Base-by-base conservation (phyloP, 2,888 invertebrate species). In the Dexiosoma caninum region DNA sequence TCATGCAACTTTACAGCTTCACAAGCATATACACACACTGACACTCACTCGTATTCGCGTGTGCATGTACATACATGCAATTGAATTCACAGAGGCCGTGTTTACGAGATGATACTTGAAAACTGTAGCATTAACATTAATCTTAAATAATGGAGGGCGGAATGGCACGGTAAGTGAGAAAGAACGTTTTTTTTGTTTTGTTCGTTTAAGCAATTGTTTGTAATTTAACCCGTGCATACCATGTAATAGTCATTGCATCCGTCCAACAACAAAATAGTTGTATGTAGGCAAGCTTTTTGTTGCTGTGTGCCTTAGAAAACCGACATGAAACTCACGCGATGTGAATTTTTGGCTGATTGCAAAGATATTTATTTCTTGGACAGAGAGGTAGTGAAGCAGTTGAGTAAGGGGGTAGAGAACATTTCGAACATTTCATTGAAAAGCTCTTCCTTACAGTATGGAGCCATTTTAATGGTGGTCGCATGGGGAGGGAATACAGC, bases 1-100 rank as follows among this genome's bases (percentile, higher is more conserved):
- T 85, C 86, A 85, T 85, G 87, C 87, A 88, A 88, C 88, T 88
- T 88, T 88, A 86, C 88, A 87, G 87, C 88, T 88, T 88, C 85
- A 85, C 84, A 86, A 12, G 9, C 49, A n/a, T 19, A 10, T 21
- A 53, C 30, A 51, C 2, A 55, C 2, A 3, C 4, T 14, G 5
- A 44, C 37, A 14, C 37, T 1, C 21, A 40, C 21, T 32, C 16
- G 55, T 66, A 87, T 85, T 86, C 85, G 86, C n/a, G n/a, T n/a
- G n/a, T n/a, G n/a, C n/a, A n/a, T n/a, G n/a, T n/a, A n/a, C n/a
- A n/a, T n/a, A n/a, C n/a, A n/a, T n/a, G n/a, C n/a, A n/a, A n/a
- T n/a, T n/a, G n/a, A n/a, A n/a, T n/a, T n/a, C n/a, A n/a, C n/a
- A n/a, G n/a, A n/a, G n/a, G n/a, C n/a, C n/a, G n/a, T n/a, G n/a